Base-by-base conservation (phyloP, 92 coral and sea anemone species). In the Metridium senile region DNA sequence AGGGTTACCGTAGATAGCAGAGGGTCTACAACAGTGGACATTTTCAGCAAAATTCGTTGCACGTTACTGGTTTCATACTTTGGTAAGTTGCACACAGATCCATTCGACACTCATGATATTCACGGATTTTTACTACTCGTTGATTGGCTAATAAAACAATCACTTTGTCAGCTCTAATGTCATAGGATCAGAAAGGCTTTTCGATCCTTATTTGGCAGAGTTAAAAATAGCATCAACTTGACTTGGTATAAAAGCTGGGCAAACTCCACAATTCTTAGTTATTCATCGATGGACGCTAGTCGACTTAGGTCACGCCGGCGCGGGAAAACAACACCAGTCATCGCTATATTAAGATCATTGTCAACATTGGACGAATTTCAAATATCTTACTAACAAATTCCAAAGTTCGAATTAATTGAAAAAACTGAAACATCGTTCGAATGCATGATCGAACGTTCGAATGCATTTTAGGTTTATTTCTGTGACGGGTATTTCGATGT, bases 1-100 rank as follows among this genome's bases (percentile, higher is more conserved):
- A 92, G 78, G 71, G 97, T 96, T 13, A 93, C 99, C 35, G 99
- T 96, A 39, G 99, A 96, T 39, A 96, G 97, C 76, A 96, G 83
- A 0, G 99, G 99, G 58, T 96, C 99, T 56, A 96, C 97, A 34
- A 90, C 97, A 68, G 90, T 78, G 28, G 95, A 87, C 97, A 87
- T 91, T 59, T 82, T 65, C 68, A 47, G 62, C 76, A 22, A 43
- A 13, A 39, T 6, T 39, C 6, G 54, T 64, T 75, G 93, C 93
- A 80, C 93, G 81, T 63, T 88, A 74, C 83, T 63, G 74, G 56
- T 28, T 63, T 62, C 92, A 85, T 91, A 71, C 62, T 88, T 86
- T 77, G 93, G 74, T 85, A 77, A 76, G 81, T 84, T 91, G 97
- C 93, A 91, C 97, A 89, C 49, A 65, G 83, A 89, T 85, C 85